These are phyloP conservation scores for Eutolmus rufibarbis DNA, from an alignment of 2,888 invertebrate genomes.

Conservation along the genomic window DNA sequence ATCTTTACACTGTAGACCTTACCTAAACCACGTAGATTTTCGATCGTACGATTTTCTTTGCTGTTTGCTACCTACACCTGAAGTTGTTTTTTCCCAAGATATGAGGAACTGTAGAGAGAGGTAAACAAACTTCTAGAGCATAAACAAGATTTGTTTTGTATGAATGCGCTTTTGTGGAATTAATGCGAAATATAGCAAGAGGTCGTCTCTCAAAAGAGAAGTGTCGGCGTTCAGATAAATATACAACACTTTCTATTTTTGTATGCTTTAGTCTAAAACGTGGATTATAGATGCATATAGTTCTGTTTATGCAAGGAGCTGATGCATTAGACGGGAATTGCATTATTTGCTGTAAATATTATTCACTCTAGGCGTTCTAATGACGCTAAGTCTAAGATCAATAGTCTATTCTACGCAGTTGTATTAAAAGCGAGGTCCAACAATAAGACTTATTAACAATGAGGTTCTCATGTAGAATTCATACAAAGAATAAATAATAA, in stretches of 20 bases:
- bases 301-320: neutral
- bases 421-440: neutral
- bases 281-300: neutral
- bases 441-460: neutral
- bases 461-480: too few species aligned
- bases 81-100: neutral
- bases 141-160: neutral
- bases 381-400: neutral
- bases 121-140: neutral
- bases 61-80: neutral
- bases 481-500: neutral
- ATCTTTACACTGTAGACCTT: neutral
- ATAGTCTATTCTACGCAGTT: neutral
- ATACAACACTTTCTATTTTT: neutral
- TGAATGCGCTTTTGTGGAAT: neutral
- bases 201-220: neutral
- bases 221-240: neutral
- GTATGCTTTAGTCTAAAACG: neutral
- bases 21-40: neutral
- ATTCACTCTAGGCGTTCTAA: neutral
- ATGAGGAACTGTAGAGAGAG: neutral
- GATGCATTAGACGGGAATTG: neutral
- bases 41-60: neutral
- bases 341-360: neutral
- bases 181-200: neutral